Conservation (phyloP, 2,113 vertebrate genomes). For the Amblyopsis rosae region DNA sequence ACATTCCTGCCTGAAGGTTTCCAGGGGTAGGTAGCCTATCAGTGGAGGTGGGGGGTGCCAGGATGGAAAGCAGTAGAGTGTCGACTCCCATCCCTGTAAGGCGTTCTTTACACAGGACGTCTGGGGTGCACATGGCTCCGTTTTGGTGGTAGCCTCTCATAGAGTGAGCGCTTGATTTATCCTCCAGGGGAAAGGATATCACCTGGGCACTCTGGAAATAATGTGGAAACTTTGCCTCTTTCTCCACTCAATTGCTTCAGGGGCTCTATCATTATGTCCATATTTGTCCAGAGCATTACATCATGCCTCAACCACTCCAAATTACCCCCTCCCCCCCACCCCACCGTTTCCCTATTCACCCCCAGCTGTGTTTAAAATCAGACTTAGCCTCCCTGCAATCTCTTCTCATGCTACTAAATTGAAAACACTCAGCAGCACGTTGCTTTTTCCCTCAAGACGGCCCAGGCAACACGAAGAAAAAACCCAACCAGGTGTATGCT, state of each 20-base stretch:
- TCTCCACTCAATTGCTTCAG: constrained; percentile 19
- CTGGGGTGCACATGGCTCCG: constrained; percentile 15
- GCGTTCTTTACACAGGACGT: constrained; percentile 26
- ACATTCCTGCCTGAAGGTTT: constrained; percentile 23
- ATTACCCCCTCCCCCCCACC: constrained; percentile 22
- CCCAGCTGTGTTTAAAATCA: constrained; percentile 25
- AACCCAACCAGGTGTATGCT: constrained; percentile 41
- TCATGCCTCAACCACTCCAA: constrained; percentile 56
- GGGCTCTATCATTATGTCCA: constrained; percentile 32
- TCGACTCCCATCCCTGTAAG: constrained; percentile 11
- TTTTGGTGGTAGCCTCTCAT: constrained; percentile 8
- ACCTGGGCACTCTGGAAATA: constrained; percentile 43
- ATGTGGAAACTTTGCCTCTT: constrained; percentile 5
- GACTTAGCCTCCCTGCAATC: constrained; percentile 30
- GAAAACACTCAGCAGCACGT: constrained; percentile 23
- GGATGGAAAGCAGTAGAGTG: constrained; percentile 26
- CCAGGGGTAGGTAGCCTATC: constrained; percentile 18
- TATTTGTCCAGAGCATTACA: constrained; percentile 58
- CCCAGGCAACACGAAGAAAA: background rate
- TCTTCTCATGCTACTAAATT: constrained; percentile 34
- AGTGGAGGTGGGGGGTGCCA: constrained; percentile 19
- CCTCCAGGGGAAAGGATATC: constrained; percentile 11
- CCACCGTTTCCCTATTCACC: background rate
- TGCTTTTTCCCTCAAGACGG: constrained; percentile 30
- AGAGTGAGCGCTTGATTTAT: constrained; percentile 31